Evolutionary conservation across 2,888 invertebrate genomes (phyloP).

Genomic region (Sarcophaga subvicina): DNA sequence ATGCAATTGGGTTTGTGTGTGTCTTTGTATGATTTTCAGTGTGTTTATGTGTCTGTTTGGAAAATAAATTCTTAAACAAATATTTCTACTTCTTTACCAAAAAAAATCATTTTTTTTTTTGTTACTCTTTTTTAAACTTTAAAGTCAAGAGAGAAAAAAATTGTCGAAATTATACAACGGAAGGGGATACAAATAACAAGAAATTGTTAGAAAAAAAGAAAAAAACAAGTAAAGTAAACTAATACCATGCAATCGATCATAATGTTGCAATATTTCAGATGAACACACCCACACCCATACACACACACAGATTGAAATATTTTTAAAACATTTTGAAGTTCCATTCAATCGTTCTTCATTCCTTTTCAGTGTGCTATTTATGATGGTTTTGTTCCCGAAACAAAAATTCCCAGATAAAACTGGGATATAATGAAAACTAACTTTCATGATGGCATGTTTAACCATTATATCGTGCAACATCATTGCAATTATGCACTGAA

Average conservation of each 20-base stretch:
- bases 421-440: constrained; percentile 47
- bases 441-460: constrained; percentile 37
- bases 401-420: constrained; percentile 62
- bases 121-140: neutral
- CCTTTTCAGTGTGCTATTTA: constrained; percentile 27
- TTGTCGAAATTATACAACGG: no score
- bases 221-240: constrained; percentile 28
- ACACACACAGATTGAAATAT: neutral
- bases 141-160: neutral
- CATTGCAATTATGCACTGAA: constrained; percentile 38
- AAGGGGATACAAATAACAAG: neutral
- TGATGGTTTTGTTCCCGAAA: constrained; percentile 58
- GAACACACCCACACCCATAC: no score
- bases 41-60: constrained; percentile 22
- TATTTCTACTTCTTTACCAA: constrained; percentile 25
- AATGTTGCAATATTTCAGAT: constrained; percentile 42
- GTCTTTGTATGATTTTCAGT: neutral
- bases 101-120: neutral
- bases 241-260: constrained; percentile 69
- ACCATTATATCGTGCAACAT: constrained; percentile 16
- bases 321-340: constrained; percentile 36
- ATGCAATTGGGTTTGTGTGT: constrained; percentile 6
- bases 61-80: constrained; percentile 44
- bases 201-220: neutral
- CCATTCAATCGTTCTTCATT: neutral